A percentile compares a stretch with the other conserved stretches of the same genome.
Conservation (phyloP, 2,113 vertebrate genomes). For the Willisornis vidua region DNA sequence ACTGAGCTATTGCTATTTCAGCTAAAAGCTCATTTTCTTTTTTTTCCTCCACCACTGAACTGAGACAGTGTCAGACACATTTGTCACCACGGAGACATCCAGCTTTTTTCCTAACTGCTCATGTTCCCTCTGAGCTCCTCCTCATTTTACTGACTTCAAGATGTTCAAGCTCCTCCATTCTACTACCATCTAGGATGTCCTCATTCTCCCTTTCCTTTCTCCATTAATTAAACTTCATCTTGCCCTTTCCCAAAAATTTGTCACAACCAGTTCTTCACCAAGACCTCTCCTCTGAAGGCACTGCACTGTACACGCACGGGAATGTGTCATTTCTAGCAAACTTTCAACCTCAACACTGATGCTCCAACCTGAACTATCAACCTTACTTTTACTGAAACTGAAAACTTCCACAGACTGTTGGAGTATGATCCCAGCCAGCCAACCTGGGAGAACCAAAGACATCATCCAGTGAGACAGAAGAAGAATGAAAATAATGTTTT, state of each 20-base stretch:
- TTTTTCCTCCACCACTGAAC: not conserved
- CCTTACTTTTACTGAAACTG: not conserved
- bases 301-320: accelerated
- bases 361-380: not conserved
- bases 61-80: not conserved
- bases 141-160: not conserved
- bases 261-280: not conserved
- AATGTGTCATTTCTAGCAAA: not conserved
- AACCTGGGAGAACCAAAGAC: not conserved
- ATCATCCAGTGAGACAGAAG: conserved; percentile 53
- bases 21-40: not conserved
- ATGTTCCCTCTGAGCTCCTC: not conserved
- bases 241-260: not conserved
- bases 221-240: not conserved
- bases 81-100: not conserved
- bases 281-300: not conserved
- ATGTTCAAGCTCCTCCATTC: not conserved
- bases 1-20: conserved; percentile 24
- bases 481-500: conserved; percentile 85
- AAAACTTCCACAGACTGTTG: not conserved
- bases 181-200: not conserved
- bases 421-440: not conserved
- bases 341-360: not conserved
- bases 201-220: not conserved
- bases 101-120: not conserved